Conservation (phyloP, 2,113 vertebrate species). For the Fulmarus glacialis region DNA sequence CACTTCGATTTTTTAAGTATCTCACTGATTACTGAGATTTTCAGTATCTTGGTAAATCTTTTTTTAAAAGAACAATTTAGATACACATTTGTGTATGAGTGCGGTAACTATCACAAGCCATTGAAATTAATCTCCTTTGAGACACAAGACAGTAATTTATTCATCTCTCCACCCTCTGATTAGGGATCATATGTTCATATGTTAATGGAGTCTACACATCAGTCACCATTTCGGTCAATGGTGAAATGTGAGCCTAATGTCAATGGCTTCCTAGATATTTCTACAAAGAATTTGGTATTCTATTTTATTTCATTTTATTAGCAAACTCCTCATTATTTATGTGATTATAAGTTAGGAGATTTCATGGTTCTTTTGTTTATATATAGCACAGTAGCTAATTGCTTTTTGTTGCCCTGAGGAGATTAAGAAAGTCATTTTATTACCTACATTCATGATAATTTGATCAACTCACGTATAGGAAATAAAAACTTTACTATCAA, state of each 20-base stretch:
- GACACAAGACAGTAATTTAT: neutral
- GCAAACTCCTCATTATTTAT: neutral
- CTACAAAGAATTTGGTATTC: neutral
- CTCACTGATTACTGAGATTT: neutral
- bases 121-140: neutral
- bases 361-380: neutral
- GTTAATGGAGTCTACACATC: neutral
- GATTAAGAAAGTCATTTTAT: neutral
- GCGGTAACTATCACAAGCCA: neutral
- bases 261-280: neutral
- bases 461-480: neutral
- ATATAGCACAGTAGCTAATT: neutral
- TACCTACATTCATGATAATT: neutral
- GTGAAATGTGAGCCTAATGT: neutral
- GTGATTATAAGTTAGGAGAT: neutral
- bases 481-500: neutral
- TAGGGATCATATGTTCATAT: rapidly evolving
- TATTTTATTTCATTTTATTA: neutral
- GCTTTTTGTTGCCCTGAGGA: slow-evolving; percentile 6
- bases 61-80: neutral
- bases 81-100: neutral
- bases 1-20: neutral
- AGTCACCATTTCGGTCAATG: neutral
- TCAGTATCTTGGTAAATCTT: neutral
- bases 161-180: neutral